These are phyloP conservation scores for Sardinella longiceps DNA, from an alignment of 2,797 vertebrate species.

Conservation along the genomic window DNA sequence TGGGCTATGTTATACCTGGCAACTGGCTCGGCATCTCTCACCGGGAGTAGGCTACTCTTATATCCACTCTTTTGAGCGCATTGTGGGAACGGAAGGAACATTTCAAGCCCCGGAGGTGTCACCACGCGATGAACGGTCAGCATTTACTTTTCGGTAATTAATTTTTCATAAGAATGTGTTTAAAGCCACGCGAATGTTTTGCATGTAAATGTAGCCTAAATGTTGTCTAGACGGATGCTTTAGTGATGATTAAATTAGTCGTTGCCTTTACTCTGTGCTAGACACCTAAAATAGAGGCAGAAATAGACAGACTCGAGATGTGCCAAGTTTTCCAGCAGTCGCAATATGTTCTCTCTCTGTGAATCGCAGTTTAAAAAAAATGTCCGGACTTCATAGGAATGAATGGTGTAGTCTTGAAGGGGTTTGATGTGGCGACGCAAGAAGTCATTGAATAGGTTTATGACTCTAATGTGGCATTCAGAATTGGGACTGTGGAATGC, in stretches of 20 bases:
- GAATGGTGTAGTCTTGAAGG: not conserved
- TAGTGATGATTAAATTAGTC: not conserved
- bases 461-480: not conserved
- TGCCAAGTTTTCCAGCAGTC: not conserved
- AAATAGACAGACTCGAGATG: not conserved
- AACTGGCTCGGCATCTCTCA: slow-evolving; percentile 21
- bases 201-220: not conserved
- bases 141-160: slow-evolving; percentile 16
- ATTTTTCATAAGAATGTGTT: not conserved
- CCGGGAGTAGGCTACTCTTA: not conserved
- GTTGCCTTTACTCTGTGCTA: not conserved
- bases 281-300: not conserved
- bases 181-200: not conserved
- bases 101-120: not conserved
- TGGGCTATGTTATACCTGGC: slow-evolving; percentile 7
- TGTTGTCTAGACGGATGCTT: not conserved
- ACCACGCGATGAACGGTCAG: not conserved
- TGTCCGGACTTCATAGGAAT: not conserved
- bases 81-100: not conserved
- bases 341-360: not conserved
- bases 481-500: not conserved
- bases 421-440: slow-evolving; percentile 3
- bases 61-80: not conserved
- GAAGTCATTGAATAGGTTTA: not conserved
- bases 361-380: not conserved